Base-by-base conservation (phyloP, 2,888 invertebrate species). In the Malacosoma neustria region DNA sequence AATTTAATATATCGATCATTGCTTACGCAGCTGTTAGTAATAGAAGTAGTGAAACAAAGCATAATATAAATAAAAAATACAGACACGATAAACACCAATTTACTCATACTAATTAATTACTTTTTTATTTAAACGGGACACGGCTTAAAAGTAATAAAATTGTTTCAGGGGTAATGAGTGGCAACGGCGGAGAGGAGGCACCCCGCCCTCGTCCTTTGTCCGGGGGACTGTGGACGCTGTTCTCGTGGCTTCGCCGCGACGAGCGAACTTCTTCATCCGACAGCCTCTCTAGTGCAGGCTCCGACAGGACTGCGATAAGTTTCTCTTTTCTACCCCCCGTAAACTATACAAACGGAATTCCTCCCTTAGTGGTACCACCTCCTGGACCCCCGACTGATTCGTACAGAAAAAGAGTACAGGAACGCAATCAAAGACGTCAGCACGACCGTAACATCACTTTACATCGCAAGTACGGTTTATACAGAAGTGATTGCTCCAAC, bases 201-300 rank as follows among this genome's bases (percentile, higher is more conserved):
- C 46, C 61, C 42, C 79, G 80, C 53, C 68, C 76, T 56, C 82
- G 86, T 46, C 84, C 85, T 14, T 62, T 79, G 41, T 85, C 84
- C 42, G 73, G 70, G 43, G 87, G 86, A 51, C 72, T 87, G 54
- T 79, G 85, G 73, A 90, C 92, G 38, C 82, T 93, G 61, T 88
- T 93, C 61, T 89, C 89, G 73, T 93, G 93, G 93, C 89, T 93
- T 63, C 90, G 90, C 46, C 89, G 90, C 45, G 81, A 81, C 48
- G 86, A 87, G 43, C 67, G 80, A 38, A 61, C 65, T 14, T 67
- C 70, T 33, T 77, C 67, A 37, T 69, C 54, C 49, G 80, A 75
- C 15, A 92, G 92, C 63, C 77, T 91, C 45, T 89, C 89, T 51
- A 92, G 92, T 49, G 87, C 88, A 35, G 89, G 91, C 58, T 93